Base-by-base conservation (phyloP, 2,113 vertebrate genomes). In the Hystrix cristata region DNA sequence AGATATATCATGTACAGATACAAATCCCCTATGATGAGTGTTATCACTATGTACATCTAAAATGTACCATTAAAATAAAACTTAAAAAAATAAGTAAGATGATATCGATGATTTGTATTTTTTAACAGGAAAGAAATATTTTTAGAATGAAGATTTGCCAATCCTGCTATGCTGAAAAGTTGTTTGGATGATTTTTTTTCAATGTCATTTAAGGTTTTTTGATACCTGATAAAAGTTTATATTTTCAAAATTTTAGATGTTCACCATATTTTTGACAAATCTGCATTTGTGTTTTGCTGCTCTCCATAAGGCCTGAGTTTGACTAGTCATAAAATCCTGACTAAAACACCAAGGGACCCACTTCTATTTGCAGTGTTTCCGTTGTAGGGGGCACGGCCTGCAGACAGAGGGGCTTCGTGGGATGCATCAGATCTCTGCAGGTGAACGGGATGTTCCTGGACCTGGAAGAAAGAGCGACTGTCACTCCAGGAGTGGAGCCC, bases 381-480 rank as follows among this genome's bases (percentile, higher is more conserved):
- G 19, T 97, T 96, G 95, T 96, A 99, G 99, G 99, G 85, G 99
- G 99, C 12, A 99, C 99, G 0, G 99, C 99, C 38, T 99, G 99
- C 60, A 98, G 99, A 57, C 99, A 99, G 96, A 99, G 99, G 97
- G 99, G 99, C 78, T 99, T 99, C 95, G 97, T 99, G 72, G 99
- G 99, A 8, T 99, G 99, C 46, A 99, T 99, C 48, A 99, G 99
- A n/a, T 99, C 99, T 0, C 98, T 99, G 92, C 99, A 98, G 74
- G 97, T 99, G 95, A 99, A 99, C 51, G 99, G 99, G 8, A 90
- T 98, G 95, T 98, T 99, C 1, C 97, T 99, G 98, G 99, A 99
- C 94, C 98, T 99, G 94, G 99, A 99, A 97, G 98, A 98, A 81
- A 98, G 99, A 97, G 99, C 99, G 6, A 98, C 98, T 84, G 98